Base-by-base conservation (phyloP, 2,113 vertebrate species). In the Dipodomys ordii region DNA sequence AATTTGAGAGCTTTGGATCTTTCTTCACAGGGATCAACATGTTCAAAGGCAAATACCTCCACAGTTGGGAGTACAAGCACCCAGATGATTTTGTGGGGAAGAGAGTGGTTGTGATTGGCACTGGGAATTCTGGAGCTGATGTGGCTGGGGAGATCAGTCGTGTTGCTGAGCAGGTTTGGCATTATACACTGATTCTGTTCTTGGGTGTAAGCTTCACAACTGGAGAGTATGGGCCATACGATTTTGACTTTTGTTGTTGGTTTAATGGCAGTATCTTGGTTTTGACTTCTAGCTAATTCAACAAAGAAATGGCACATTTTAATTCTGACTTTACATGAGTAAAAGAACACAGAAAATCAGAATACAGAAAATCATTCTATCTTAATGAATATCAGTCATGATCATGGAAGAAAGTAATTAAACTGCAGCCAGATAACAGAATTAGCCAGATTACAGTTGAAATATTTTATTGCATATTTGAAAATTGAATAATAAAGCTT, bases 61-160 rank as follows among this genome's bases (percentile, higher is more conserved):
- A 93, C 71, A 93, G 27, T 19, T 83, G 78, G 62, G 85, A 82
- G 46, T 88, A 88, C 78, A 93, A 69, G 71, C 28, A 32, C 3
- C 78, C 78, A 7, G 71, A 62, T 20, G 18, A 2, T 2, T 88
- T 93, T 28, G 35, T 18, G 46, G 79, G 78, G 10, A 93, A 88
- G 71, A 88, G 79, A 83, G 92, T 93, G 46, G 71, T 93, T 3
- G 79, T 88, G 85, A 35, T 93, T 23, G 91, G 91, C 68, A 72
- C 74, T 11, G 91, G 77, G 9, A 92, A 87, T 39, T 92, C 83
- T 13, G 77, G 83, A 92, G 76, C 13, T 65, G 84, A 92, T 27
- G 57, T 87, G 57, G 77, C 84, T 27, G 23, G 76, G 0, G 67
- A 92, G 77, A 87, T 92, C 77, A 81, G 77, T 9, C 3, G 0